Evolutionary conservation across 2,888 invertebrate species (phyloP).

Genomic region (Panopea generosa): DNA sequence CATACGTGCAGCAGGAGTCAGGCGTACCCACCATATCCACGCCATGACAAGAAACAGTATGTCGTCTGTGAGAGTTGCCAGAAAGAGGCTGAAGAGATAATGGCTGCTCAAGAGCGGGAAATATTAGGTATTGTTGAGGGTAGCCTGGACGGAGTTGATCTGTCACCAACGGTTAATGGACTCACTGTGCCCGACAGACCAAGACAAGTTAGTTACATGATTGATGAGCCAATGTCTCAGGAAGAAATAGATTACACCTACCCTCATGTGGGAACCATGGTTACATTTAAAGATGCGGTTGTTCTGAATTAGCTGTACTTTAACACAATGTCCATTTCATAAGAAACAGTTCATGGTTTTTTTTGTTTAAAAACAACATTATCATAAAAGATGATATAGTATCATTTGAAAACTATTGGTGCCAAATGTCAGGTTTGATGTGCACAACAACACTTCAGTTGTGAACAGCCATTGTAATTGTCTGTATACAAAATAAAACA

Average conservation of each 20-base stretch:
- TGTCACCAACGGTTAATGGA: slow-evolving; percentile 68
- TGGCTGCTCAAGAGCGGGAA: slow-evolving; percentile 40
- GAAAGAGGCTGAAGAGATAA: slow-evolving; percentile 43
- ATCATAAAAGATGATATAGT: too few relatives aligned
- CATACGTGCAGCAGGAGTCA: slow-evolving; percentile 47
- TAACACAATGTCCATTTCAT: too few relatives aligned
- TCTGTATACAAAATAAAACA: too few relatives aligned
- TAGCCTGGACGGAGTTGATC: slow-evolving; percentile 22
- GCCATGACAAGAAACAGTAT: slow-evolving; percentile 49
- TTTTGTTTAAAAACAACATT: too few relatives aligned
- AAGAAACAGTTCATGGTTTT: too few relatives aligned
- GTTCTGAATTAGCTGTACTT: slow-evolving; percentile 45
- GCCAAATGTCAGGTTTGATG: too few relatives aligned
- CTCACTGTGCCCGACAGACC: slow-evolving; percentile 54
- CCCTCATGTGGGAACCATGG: slow-evolving; percentile 48
- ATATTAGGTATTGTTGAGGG: slow-evolving; percentile 33
- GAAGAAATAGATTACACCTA: slow-evolving; percentile 46
- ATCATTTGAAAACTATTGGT: too few relatives aligned
- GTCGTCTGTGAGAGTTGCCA: slow-evolving; percentile 48
- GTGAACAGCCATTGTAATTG: too few relatives aligned
- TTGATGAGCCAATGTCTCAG: slow-evolving; percentile 50
- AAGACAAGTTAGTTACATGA: slow-evolving; percentile 49
- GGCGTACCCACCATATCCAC: slow-evolving; percentile 33
- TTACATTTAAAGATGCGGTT: slow-evolving; percentile 67
- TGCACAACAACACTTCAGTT: too few relatives aligned